Conservation (phyloP, 2,797 vertebrate species). For the Oceanodroma leucorhoa region DNA sequence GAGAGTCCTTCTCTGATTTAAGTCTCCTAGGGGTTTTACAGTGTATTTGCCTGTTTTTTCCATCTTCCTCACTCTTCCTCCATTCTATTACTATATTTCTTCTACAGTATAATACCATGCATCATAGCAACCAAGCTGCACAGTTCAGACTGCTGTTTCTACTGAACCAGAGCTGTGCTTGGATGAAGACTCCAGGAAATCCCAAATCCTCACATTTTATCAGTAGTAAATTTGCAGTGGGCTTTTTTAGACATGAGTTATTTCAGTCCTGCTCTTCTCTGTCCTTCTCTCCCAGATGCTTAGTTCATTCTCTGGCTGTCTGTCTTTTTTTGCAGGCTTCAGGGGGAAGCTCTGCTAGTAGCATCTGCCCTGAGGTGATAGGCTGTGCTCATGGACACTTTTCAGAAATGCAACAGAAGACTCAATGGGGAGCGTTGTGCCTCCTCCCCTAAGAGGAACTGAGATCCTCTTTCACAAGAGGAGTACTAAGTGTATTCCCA, state of each 20-base stretch:
- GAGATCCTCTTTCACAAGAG: neutral
- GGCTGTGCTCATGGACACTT: neutral
- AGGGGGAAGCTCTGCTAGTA: neutral
- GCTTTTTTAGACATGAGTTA: neutral
- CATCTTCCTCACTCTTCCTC: neutral
- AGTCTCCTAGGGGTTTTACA: neutral
- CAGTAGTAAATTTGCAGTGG: neutral
- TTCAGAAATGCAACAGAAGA: neutral
- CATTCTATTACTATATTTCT: neutral
- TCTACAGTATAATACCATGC: neutral
- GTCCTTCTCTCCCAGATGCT: neutral
- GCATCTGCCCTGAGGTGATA: neutral
- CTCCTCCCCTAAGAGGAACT: neutral
- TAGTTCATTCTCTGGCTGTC: neutral
- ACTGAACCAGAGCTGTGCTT: neutral
- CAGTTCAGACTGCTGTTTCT: neutral
- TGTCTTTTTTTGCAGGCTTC: neutral
- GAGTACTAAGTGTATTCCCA: neutral
- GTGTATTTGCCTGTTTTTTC: neutral
- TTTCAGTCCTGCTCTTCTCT: neutral
- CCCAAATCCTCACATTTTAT: neutral
- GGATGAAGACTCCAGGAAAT: neutral
- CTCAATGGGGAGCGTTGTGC: rapidly evolving
- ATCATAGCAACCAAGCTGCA: neutral
- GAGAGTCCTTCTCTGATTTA: neutral